These are phyloP conservation scores for Brevipalpus yothersi DNA, from an alignment of 1,140 invertebrate genomes.

Conservation along the genomic window DNA sequence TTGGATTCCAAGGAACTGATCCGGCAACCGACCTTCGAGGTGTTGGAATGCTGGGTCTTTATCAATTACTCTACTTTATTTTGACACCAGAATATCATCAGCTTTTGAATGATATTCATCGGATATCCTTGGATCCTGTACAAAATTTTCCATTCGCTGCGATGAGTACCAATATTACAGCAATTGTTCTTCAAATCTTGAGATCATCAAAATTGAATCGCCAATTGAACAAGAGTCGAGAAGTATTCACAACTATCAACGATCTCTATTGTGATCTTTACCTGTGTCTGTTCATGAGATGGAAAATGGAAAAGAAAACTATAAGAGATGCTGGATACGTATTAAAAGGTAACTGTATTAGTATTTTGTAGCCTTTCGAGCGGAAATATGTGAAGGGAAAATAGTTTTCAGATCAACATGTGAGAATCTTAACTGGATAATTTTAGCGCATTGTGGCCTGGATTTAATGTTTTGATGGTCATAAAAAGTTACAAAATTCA, in stretches of 20 bases:
- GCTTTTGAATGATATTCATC: conserved; percentile 24
- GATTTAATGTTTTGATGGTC: neutral
- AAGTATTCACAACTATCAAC: conserved; percentile 24
- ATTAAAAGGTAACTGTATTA: conserved; percentile 22
- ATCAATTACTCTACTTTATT: conserved; percentile 25
- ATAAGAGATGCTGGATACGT: conserved; percentile 28
- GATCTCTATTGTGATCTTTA: conserved; percentile 25
- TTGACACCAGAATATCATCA: conserved; percentile 18
- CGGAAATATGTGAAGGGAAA: too few relatives aligned
- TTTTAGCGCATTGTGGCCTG: too few relatives aligned
- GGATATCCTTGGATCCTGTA: conserved; percentile 24
- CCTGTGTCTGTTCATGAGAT: conserved; percentile 23
- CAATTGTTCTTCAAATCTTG: conserved; percentile 26
- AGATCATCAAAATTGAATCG: conserved; percentile 27
- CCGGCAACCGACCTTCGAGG: conserved; percentile 30
- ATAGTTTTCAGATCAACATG: too few relatives aligned
- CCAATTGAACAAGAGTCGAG: conserved; percentile 22
- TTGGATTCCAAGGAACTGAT: conserved; percentile 32
- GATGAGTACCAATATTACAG: conserved; percentile 30
- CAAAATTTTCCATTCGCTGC: conserved; percentile 31
- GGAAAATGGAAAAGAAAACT: conserved; percentile 26
- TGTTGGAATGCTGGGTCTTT: conserved; percentile 26
- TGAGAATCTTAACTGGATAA: too few relatives aligned
- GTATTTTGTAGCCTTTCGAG: too few relatives aligned
- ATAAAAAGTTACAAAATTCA: too few relatives aligned